phyloP scores from a whole-genome alignment of 1,140 invertebrate species.

The Globodera ellingtonae region DNA sequence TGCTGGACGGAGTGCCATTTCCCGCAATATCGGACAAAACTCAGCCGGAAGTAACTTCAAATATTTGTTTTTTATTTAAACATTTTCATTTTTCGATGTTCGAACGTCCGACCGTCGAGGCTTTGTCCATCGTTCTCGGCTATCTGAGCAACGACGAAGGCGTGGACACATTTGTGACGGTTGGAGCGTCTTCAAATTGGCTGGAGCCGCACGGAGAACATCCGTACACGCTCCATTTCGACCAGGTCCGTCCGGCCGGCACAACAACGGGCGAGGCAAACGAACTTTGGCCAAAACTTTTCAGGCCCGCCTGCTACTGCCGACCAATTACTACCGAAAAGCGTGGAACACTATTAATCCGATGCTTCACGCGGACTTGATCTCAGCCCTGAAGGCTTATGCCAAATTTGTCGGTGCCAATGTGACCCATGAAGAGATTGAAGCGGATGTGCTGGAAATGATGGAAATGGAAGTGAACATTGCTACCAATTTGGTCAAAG shows the following conservation, averaged over 20 bases:
- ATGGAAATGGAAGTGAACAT: constrained; percentile 22
- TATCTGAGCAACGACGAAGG: constrained; percentile 20
- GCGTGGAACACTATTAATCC: constrained; percentile 10
- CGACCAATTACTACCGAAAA: constrained; percentile 24
- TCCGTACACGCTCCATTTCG: constrained; percentile 23
- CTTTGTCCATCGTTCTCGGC: constrained; percentile 17
- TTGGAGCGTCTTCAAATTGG: constrained; percentile 30
- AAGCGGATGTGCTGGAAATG: constrained; percentile 15
- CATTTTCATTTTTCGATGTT: background rate
- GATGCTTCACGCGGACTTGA: background rate
- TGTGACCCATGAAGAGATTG: constrained; percentile 6
- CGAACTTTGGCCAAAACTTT: background rate
- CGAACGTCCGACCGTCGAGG: background rate
- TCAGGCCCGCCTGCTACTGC: constrained; percentile 5
- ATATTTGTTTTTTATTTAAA: no score
- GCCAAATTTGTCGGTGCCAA: constrained; percentile 1
- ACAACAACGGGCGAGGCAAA: background rate
- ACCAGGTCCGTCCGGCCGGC: background rate
- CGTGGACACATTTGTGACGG: constrained; percentile 22
- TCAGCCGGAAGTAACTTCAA: background rate
- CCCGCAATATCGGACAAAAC: constrained; percentile 1
- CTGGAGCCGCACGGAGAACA: constrained; percentile 24
- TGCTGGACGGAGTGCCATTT: constrained; percentile 18
- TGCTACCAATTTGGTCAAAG: constrained; percentile 8
- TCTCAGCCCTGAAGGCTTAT: constrained; percentile 8